Evolutionary conservation across 1,140 invertebrate species (phyloP).

Genomic region (Diachasmimorpha longicaudata): DNA sequence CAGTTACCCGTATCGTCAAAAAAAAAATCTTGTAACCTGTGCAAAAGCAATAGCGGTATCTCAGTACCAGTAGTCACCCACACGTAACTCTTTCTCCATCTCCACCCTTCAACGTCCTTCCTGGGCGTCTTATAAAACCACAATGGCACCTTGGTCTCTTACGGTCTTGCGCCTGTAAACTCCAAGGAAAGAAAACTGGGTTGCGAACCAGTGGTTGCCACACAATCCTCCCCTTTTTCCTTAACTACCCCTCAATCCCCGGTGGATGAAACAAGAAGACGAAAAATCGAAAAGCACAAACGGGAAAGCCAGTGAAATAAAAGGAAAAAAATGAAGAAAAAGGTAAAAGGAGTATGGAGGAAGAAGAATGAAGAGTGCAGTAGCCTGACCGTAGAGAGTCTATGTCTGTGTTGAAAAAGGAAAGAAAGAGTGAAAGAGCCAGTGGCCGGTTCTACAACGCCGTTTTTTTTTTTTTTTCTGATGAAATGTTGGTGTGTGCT

Average conservation of each 20-base stretch:
- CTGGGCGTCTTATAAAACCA: conserved; percentile 31
- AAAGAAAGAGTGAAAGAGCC: background rate
- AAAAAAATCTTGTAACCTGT: background rate
- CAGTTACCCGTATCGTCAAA: too few species aligned
- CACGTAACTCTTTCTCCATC: background rate
- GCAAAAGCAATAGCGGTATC: background rate
- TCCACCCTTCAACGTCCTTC: background rate
- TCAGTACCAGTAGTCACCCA: background rate
- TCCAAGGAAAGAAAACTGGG: background rate
- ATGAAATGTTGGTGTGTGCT: background rate
- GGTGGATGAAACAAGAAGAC: background rate
- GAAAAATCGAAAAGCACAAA: background rate
- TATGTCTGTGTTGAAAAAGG: background rate
- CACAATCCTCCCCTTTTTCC: background rate
- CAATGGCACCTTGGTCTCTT: conserved; percentile 15
- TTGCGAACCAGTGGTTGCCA: background rate
- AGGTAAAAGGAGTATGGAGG: background rate
- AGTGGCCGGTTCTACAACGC: background rate
- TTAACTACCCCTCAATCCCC: background rate
- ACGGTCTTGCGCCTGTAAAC: background rate
- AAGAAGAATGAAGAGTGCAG: background rate
- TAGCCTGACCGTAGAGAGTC: background rate
- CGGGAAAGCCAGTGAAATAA: background rate
- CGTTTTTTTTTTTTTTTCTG: background rate
- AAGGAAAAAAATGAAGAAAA: background rate